Conservation (phyloP, 30 jellyfish, hydroid and myxozoan genomes). For the Cassiopea andromeda region DNA sequence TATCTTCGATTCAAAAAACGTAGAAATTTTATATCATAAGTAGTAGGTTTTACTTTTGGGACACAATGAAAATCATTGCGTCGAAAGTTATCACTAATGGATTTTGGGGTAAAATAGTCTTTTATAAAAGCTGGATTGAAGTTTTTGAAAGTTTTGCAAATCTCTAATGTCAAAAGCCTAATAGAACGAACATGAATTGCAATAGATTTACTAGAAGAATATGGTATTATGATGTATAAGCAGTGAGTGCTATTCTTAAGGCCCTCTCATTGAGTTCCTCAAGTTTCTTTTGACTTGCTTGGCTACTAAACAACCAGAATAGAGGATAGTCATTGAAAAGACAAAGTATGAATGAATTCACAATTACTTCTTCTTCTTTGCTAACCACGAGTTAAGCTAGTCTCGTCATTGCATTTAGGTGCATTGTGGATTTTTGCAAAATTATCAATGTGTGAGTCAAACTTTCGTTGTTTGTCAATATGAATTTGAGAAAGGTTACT, state of each 20-base stretch:
- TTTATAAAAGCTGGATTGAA: neutral
- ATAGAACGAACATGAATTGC: neutral
- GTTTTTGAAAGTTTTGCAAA: neutral
- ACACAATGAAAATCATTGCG: no score
- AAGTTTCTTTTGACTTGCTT: slow-evolving; percentile 15
- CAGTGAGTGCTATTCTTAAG: neutral
- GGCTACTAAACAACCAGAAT: slow-evolving; percentile 16
- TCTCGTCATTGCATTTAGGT: neutral
- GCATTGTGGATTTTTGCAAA: slow-evolving; percentile 23
- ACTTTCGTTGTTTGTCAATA: neutral
- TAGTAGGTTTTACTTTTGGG: no score
- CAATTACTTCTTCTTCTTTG: neutral
- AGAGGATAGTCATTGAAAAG: neutral
- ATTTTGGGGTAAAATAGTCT: neutral
- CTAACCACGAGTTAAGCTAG: slow-evolving; percentile 31
- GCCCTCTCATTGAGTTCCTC: slow-evolving; percentile 16
- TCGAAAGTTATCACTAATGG: no score
- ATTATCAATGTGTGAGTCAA: slow-evolving; percentile 2
- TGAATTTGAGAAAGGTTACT: neutral
- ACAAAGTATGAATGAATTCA: no score
- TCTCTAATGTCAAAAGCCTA: neutral
- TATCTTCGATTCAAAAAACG: no score
- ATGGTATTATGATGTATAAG: neutral
- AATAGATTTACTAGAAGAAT: neutral
- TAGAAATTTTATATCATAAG: no score